Evolutionary conservation across 2,888 invertebrate genomes (phyloP).

Genomic region (Phengaris alcon): DNA sequence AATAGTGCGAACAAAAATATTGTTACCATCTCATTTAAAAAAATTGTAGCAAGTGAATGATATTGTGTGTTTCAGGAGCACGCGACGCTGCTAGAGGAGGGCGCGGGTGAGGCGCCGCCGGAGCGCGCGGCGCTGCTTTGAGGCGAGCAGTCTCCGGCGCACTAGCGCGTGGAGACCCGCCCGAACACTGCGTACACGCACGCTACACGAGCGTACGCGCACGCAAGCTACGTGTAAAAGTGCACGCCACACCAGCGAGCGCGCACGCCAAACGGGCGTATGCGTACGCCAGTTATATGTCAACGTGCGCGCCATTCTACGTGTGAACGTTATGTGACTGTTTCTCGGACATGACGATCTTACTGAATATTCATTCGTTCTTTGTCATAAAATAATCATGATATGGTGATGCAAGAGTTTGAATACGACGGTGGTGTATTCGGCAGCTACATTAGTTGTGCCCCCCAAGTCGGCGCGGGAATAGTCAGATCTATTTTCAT

Average conservation of each 20-base stretch:
- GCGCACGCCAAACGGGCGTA: not conserved
- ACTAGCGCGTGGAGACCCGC: slow-evolving; percentile 25
- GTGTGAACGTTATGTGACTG: slow-evolving; percentile 8
- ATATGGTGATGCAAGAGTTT: not conserved
- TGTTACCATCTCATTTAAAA: not conserved
- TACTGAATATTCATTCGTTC: not conserved
- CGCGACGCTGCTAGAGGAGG: slow-evolving; percentile 51
- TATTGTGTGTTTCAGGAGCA: slow-evolving; percentile 42
- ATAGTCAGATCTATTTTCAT: slow-evolving; percentile 16
- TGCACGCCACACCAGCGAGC: not conserved
- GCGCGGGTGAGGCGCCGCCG: slow-evolving; percentile 46
- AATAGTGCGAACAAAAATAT: no score
- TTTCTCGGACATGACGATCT: not conserved
- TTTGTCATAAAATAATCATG: not conserved
- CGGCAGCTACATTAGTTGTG: not conserved
- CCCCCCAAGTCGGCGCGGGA: not conserved
- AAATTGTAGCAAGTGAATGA: not conserved
- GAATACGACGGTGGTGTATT: not conserved
- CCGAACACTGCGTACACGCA: not conserved
- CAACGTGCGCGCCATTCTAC: not conserved
- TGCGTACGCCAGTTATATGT: not conserved
- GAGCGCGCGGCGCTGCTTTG: slow-evolving; percentile 62
- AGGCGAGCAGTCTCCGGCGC: slow-evolving; percentile 34
- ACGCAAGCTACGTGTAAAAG: not conserved
- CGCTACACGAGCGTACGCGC: not conserved